Evolutionary conservation across 1,140 invertebrate species (phyloP), one percentile per base, ranked within the genome.

Genomic region (Drosophila rufa): DNA sequence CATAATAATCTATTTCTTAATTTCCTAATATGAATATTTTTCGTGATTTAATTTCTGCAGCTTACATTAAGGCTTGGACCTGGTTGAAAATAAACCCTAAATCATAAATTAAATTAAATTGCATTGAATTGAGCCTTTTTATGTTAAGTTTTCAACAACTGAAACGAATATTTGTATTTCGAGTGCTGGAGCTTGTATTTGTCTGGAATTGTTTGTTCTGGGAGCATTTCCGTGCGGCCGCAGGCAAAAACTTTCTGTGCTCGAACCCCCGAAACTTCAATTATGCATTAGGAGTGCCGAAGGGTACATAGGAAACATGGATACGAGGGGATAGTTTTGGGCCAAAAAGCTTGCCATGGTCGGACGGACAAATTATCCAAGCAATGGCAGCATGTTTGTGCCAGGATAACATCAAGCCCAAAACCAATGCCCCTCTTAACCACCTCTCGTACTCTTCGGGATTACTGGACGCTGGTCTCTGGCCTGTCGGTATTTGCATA

Each of bases 221-320:
- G 27, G 6, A 7, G 9, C 9, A 17, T 12, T 48, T 57, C 55
- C 36, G 45, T 36, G 59, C 9, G 15, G 30, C 19, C 15, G 27
- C 17, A 53, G 58, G 59, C 59, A 12, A 61, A 61, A 56, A 61
- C 59, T 61, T 53, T 61, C 48, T 30, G 53, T 55, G 11, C 36
- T 57, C 36, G 15, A 25, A 42, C 33, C 71, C 43, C 51, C 27
- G 61, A 30, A 59, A 70, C 47, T 70, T 78, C 66, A 79, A 79
- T 78, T 78, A 78, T 79, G 75, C 66, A 79, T 70, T 38, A 64
- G n/a, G 59, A 57, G 36, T 45, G 55, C 55, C 59, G 40, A 38
- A 62, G 51, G 50, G 59, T 38, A 38, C 17, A 7, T 9, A 11
- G 12, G 11, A 66, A 42, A 36, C 25, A 61, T 50, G n/a, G n/a